Percentiles rank a stretch among this genome's conserved stretches.
Conservation (phyloP, 2,113 vertebrate species). For the Thinocorus orbignyianus region DNA sequence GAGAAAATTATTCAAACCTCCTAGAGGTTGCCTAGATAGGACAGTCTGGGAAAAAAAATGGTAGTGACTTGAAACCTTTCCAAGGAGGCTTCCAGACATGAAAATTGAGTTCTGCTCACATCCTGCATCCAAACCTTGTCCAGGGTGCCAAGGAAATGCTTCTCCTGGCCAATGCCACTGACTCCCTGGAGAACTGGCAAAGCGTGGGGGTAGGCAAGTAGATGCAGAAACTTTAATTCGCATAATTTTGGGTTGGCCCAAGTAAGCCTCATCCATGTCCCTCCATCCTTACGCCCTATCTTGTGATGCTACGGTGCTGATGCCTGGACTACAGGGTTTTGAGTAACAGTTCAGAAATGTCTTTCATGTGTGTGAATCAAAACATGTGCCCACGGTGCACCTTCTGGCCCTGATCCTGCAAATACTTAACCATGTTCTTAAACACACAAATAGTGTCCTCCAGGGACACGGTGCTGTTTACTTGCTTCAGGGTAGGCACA, state of each 20-base stretch:
- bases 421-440: neutral
- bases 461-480: neutral
- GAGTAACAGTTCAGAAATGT: neutral
- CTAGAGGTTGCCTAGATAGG: neutral
- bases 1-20: conserved; percentile 14
- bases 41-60: neutral
- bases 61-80: conserved; percentile 7
- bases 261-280: neutral
- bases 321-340: neutral
- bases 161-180: neutral
- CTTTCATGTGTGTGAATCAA: neutral
- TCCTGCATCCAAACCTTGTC: neutral
- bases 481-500: neutral
- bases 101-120: neutral
- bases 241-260: neutral
- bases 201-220: neutral
- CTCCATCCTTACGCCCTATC: neutral
- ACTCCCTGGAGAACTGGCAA: neutral
- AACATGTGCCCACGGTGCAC: neutral
- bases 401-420: neutral
- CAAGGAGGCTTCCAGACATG: conserved; percentile 10
- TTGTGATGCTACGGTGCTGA: rapidly evolving
- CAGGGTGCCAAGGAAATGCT: neutral
- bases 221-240: neutral
- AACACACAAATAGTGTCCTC: neutral